Conservation (phyloP, 2,888 invertebrate species). For the Drosophila robusta region DNA sequence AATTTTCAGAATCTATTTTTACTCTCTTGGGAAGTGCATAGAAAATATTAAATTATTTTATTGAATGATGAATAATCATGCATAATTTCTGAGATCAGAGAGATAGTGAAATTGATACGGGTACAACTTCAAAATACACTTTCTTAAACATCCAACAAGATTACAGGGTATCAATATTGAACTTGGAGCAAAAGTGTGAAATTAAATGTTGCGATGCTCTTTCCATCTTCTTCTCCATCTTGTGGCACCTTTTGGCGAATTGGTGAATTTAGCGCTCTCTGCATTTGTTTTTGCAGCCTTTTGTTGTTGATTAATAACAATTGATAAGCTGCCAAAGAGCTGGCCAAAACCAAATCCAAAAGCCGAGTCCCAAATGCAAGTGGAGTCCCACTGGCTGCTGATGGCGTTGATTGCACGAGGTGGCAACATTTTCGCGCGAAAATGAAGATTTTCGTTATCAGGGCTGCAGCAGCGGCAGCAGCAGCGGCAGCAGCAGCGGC, state of each 20-base stretch:
- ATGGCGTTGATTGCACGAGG: slow-evolving; percentile 76
- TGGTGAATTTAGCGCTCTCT: slow-evolving; percentile 68
- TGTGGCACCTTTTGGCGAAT: slow-evolving; percentile 47
- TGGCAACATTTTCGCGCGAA: slow-evolving; percentile 79
- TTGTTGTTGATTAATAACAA: slow-evolving; percentile 82
- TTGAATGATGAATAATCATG: too few species aligned
- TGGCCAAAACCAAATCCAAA: slow-evolving; percentile 7
- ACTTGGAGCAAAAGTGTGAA: slow-evolving; percentile 62
- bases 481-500: slow-evolving; percentile 12
- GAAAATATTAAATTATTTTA: too few species aligned
- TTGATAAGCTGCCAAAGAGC: slow-evolving; percentile 56
- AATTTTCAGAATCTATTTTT: too few species aligned
- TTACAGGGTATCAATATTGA: slow-evolving; percentile 24
- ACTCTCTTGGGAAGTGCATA: too few species aligned
- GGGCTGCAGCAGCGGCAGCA: slow-evolving; percentile 17
- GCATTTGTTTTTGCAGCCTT: slow-evolving; percentile 70
- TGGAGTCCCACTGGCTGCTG: slow-evolving; percentile 55
- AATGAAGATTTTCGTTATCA: slow-evolving; percentile 79
- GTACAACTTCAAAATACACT: background rate
- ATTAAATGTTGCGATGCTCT: slow-evolving; percentile 63
- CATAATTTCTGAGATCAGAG: too few species aligned
- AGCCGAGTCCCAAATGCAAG: slow-evolving; percentile 6
- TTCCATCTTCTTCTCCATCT: background rate
- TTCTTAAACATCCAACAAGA: background rate
- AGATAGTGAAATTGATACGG: too few species aligned